Percentiles rank a stretch among this genome's conserved stretches.
phyloP scores from a whole-genome alignment of 2,113 vertebrate genomes.

The Plestiodon gilberti region DNA sequence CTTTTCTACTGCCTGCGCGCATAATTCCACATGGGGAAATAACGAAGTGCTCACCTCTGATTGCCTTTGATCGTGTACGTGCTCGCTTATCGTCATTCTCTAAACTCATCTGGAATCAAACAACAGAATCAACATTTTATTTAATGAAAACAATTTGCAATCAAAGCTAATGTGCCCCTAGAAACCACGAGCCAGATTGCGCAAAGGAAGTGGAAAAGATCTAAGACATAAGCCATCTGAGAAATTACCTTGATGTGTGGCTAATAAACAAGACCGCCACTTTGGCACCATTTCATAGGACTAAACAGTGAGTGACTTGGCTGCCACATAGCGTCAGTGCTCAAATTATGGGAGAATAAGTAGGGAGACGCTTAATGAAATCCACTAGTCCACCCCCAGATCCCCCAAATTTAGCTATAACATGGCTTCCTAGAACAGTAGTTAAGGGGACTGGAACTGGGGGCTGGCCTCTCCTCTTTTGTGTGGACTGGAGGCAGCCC shows the following conservation, averaged over 20 bases:
- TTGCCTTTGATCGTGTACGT: constrained; percentile 92
- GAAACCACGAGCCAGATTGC: neutral
- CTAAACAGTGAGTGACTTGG: neutral
- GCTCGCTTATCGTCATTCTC: constrained; percentile 91
- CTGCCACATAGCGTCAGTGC: neutral
- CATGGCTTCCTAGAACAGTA: too few species aligned
- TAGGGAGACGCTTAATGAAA: too few species aligned
- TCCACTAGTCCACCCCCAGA: too few species aligned
- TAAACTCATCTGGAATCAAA: constrained; percentile 89
- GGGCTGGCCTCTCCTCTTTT: too few species aligned
- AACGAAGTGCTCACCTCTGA: constrained; percentile 84
- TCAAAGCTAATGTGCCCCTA: constrained; percentile 10
- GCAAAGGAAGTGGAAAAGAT: neutral
- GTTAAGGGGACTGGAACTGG: too few species aligned
- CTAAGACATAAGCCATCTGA: neutral
- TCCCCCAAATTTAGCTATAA: too few species aligned
- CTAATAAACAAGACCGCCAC: neutral
- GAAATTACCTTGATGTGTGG: neutral
- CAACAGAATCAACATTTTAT: constrained; percentile 13
- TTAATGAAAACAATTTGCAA: constrained; percentile 21
- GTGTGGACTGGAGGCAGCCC: too few species aligned
- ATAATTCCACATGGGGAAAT: neutral
- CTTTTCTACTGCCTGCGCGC: neutral
- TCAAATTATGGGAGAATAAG: too few species aligned
- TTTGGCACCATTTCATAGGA: neutral